These are phyloP conservation scores for Dendrocincla fuliginosa DNA, from an alignment of 2,797 vertebrate genomes.

Conservation along the genomic window DNA sequence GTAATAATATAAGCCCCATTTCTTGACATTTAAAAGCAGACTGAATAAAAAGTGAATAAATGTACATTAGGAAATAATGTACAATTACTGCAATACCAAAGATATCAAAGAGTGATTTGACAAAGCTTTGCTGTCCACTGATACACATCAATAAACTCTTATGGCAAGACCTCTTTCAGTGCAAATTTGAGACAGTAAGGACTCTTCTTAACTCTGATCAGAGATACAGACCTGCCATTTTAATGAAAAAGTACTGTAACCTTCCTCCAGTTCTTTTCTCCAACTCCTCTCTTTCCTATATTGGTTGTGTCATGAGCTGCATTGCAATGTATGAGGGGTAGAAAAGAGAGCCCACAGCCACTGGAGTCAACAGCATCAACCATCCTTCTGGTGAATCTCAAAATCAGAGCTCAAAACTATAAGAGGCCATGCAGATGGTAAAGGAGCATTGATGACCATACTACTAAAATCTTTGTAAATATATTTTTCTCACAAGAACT, in stretches of 20 bases:
- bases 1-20: constrained; percentile 1
- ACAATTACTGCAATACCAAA: not conserved
- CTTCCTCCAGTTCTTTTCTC: not conserved
- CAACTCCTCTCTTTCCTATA: not conserved
- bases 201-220: not conserved
- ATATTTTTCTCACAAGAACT: not conserved
- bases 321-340: accelerated
- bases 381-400: not conserved
- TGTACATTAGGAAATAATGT: constrained; percentile 4
- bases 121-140: not conserved
- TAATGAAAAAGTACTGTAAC: not conserved
- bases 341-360: not conserved
- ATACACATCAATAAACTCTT: not conserved
- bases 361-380: not conserved
- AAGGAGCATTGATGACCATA: not conserved
- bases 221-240: not conserved
- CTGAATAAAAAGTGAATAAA: constrained; percentile 38
- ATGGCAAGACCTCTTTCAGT: not conserved
- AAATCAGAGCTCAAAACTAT: not conserved
- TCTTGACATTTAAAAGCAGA: constrained; percentile 49
- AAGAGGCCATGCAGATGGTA: not conserved
- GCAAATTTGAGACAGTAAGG: not conserved
- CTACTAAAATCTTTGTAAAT: not conserved
- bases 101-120: not conserved
- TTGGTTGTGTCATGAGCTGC: not conserved